Percentiles rank a stretch among this genome's conserved stretches.
phyloP scores from a whole-genome alignment of 2,888 invertebrate genomes.

The Neria commutata region DNA sequence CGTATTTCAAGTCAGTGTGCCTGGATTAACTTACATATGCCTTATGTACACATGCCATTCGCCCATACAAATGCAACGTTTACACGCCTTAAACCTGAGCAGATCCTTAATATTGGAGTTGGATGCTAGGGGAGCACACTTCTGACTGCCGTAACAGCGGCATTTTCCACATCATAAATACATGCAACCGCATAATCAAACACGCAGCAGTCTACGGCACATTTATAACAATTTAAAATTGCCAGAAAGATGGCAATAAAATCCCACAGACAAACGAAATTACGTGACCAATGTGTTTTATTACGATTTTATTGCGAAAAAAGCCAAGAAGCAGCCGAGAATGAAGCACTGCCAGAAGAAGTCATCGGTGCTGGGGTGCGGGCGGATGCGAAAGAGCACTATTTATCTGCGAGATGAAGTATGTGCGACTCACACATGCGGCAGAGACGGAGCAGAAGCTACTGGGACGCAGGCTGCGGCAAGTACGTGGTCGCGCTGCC shows the following conservation, averaged over 20 bases:
- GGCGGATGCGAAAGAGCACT: constrained; percentile 7
- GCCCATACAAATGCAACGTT: too few relatives aligned
- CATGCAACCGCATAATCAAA: constrained; percentile 37
- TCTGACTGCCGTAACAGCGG: background rate
- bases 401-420: constrained; percentile 9
- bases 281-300: constrained; percentile 63
- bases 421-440: background rate
- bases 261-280: constrained; percentile 61
- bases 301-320: constrained; percentile 60
- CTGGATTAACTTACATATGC: too few relatives aligned
- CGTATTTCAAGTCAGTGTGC: too few relatives aligned
- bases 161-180: constrained; percentile 55
- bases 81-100: too few relatives aligned
- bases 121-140: too few relatives aligned
- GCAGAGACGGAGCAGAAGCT: background rate
- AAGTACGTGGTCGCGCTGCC: background rate
- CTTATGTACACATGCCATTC: too few relatives aligned
- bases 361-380: constrained; percentile 28
- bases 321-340: constrained; percentile 42
- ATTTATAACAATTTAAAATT: constrained; percentile 60
- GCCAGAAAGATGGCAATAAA: constrained; percentile 58
- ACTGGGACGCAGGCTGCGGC: background rate
- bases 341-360: constrained; percentile 35
- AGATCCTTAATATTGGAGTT: too few relatives aligned
- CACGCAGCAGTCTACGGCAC: constrained; percentile 36